These are phyloP conservation scores for Dilophus febrilis DNA, from an alignment of 2,888 invertebrate species.

Conservation along the genomic window DNA sequence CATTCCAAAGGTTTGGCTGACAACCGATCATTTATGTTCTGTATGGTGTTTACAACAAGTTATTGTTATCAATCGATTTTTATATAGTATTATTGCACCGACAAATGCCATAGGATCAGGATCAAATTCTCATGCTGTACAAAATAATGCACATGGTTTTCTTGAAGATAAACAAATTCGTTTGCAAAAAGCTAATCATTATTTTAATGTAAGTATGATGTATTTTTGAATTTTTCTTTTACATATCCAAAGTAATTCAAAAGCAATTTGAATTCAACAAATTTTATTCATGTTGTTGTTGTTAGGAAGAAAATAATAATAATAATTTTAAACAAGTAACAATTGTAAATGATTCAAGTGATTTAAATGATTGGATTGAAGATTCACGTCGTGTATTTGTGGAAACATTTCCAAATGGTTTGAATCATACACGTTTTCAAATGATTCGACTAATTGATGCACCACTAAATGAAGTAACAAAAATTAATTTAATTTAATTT, in stretches of 20 bases:
- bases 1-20: slow-evolving; percentile 71
- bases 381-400: slow-evolving; percentile 31
- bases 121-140: slow-evolving; percentile 14
- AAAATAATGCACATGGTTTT: slow-evolving; percentile 13
- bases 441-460: slow-evolving; percentile 21
- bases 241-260: no score
- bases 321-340: background rate
- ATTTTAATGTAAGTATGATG: slow-evolving; percentile 22
- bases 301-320: background rate
- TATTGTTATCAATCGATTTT: slow-evolving; percentile 53
- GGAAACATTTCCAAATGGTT: slow-evolving; percentile 19
- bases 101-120: no score
- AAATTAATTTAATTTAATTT: background rate
- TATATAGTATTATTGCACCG: slow-evolving; percentile 63
- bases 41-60: slow-evolving; percentile 89
- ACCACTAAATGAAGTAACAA: slow-evolving; percentile 19
- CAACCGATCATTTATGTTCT: slow-evolving; percentile 79
- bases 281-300: no score
- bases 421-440: slow-evolving; percentile 19
- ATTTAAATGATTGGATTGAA: slow-evolving; percentile 36
- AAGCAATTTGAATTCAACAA: no score
- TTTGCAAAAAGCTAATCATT: slow-evolving; percentile 18
- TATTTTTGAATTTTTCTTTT: no score
- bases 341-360: slow-evolving; percentile 1
- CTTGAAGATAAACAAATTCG: slow-evolving; percentile 19